phyloP scores from a whole-genome alignment of 2,888 invertebrate species.

The Digitonthophagus gazella region DNA sequence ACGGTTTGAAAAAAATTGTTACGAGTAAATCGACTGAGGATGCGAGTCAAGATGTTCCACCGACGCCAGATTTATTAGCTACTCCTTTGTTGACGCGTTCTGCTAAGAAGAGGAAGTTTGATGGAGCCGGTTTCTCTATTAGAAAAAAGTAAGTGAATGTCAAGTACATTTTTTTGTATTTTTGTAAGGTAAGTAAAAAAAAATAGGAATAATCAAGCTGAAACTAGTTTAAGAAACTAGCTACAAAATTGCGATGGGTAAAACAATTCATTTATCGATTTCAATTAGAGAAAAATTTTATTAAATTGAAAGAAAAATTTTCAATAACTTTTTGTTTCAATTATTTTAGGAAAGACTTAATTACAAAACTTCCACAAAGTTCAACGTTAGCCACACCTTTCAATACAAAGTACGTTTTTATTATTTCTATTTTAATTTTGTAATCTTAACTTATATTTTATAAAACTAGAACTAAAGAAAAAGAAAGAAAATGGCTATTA shows the following conservation, averaged over 20 bases:
- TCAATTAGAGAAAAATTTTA: too few relatives aligned
- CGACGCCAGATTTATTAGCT: conserved; percentile 46
- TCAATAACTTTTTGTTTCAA: conserved; percentile 30
- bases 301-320: too few relatives aligned
- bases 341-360: conserved; percentile 64
- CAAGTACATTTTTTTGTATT: not conserved
- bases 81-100: conserved; percentile 63
- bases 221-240: too few relatives aligned
- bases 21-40: conserved; percentile 58
- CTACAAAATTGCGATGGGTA: too few relatives aligned
- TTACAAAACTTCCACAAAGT: conserved; percentile 61
- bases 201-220: too few relatives aligned
- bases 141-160: conserved; percentile 64
- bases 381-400: conserved; percentile 54
- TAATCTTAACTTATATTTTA: conserved; percentile 3
- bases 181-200: conserved; percentile 11
- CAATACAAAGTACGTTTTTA: conserved; percentile 59
- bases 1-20: conserved; percentile 75
- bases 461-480: conserved; percentile 33
- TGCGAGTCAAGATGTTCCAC: conserved; percentile 37
- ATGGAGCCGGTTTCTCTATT: conserved; percentile 59
- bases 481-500: conserved; percentile 42
- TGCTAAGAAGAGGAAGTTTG: conserved; percentile 66
- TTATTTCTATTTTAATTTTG: conserved; percentile 1
- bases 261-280: too few relatives aligned